phyloP scores from a whole-genome alignment of 2,113 vertebrate genomes.

The Aldabrachelys gigantea region DNA sequence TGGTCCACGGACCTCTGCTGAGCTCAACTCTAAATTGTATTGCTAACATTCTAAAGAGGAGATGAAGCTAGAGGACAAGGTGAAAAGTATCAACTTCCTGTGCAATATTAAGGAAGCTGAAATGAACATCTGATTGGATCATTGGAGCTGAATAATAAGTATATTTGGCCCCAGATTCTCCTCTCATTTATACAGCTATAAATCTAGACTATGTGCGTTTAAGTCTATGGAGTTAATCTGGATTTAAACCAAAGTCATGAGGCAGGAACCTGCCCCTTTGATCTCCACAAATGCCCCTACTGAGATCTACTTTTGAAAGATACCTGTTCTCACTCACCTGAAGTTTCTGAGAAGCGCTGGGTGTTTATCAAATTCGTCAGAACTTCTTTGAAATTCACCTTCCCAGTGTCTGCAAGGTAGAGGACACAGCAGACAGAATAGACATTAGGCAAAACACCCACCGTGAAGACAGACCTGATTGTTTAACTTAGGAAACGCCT shows the following conservation, averaged over 20 bases:
- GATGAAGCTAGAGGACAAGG: not conserved
- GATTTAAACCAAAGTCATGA: not conserved
- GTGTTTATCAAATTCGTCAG: not conserved
- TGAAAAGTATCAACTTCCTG: not conserved
- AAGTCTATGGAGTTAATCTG: not conserved
- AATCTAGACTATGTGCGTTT: not conserved
- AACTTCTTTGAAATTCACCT: constrained; percentile 33
- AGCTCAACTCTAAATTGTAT: not conserved
- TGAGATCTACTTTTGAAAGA: not conserved
- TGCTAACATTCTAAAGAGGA: not conserved
- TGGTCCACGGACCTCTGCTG: no score
- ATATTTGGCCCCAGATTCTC: not conserved
- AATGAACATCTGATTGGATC: not conserved
- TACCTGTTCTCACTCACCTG: constrained; percentile 6
- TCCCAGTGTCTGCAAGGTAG: constrained; percentile 30
- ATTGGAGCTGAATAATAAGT: not conserved
- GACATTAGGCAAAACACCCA: no score
- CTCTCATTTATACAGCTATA: not conserved
- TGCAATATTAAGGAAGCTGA: not conserved
- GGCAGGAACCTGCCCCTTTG: no score
- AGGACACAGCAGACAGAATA: not conserved
- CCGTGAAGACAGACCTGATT: not conserved
- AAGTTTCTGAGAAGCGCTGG: not conserved
- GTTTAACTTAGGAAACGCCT: not conserved
- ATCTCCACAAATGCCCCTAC: not conserved